Conservation (phyloP, 2,888 invertebrate genomes). For the Imbricaverruca yamaguchii region DNA sequence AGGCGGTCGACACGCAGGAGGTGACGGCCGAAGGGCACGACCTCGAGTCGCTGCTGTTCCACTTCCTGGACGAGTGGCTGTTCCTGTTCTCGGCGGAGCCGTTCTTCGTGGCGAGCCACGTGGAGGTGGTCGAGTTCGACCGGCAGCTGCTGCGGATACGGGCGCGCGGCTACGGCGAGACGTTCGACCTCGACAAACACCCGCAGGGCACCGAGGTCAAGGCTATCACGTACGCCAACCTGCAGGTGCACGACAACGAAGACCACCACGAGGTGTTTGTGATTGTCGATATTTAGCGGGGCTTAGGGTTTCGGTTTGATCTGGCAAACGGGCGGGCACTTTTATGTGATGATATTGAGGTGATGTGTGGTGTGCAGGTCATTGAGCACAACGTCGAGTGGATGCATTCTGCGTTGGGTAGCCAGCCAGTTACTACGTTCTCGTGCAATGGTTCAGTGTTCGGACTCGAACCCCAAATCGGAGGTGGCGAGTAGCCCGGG, state of each 20-base stretch:
- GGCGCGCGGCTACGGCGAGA: conserved; percentile 74
- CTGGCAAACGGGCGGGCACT: too few species aligned
- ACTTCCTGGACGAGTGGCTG: conserved; percentile 88
- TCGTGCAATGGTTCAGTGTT: too few species aligned
- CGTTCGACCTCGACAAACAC: conserved; percentile 84
- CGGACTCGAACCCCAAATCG: too few species aligned
- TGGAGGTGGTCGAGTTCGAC: conserved; percentile 81
- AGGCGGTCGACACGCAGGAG: conserved; percentile 64
- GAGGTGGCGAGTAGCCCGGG: too few species aligned
- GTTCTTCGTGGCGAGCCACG: conserved; percentile 66
- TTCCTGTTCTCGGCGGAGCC: conserved; percentile 90
- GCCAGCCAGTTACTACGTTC: too few species aligned
- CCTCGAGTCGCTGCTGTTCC: conserved; percentile 74
- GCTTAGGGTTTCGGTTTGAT: background rate
- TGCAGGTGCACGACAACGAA: conserved; percentile 71
- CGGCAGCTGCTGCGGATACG: conserved; percentile 70
- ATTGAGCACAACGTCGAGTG: too few species aligned
- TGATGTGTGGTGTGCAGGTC: too few species aligned
- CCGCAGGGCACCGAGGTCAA: conserved; percentile 97
- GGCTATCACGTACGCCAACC: conserved; percentile 98
- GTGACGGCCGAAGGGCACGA: conserved; percentile 87
- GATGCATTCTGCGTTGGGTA: too few species aligned
- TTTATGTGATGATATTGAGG: too few species aligned
- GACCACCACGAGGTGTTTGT: conserved; percentile 80
- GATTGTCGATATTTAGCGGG: conserved; percentile 82